phyloP scores from a whole-genome alignment of 2,888 invertebrate genomes.

The Agrochola lota region DNA sequence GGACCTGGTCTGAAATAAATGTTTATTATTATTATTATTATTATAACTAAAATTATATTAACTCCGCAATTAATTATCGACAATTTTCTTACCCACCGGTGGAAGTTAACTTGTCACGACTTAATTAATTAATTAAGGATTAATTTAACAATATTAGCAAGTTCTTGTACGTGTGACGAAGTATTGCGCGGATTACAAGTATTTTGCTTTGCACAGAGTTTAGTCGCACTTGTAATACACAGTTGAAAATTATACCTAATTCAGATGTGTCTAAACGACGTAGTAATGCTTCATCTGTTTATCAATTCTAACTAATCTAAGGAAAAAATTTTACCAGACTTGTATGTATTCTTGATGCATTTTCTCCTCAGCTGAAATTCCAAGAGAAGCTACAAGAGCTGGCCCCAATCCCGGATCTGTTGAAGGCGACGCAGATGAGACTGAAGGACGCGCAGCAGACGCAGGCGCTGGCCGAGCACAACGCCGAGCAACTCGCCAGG shows the following conservation, averaged over 20 bases:
- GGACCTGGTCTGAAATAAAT: no score
- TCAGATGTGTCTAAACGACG: not conserved
- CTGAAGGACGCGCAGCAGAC: conserved; percentile 93
- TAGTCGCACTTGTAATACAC: not conserved
- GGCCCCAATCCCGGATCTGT: conserved; percentile 92
- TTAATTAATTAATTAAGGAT: no score
- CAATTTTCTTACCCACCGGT: not conserved
- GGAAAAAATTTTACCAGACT: not conserved
- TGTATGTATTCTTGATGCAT: not conserved
- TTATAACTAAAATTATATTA: no score
- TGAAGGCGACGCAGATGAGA: conserved; percentile 92
- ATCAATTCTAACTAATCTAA: not conserved
- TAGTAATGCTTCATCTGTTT: not conserved
- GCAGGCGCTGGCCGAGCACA: conserved; percentile 92
- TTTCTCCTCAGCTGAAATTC: conserved; percentile 88
- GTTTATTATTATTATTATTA: no score
- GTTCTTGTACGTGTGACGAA: conserved; percentile 4
- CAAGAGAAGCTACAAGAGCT: conserved; percentile 93
- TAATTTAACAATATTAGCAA: not conserved
- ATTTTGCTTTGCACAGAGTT: not conserved
- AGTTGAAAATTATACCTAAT: not conserved
- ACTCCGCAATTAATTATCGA: not conserved
- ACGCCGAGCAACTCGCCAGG: conserved; percentile 91
- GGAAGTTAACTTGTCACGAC: not conserved
- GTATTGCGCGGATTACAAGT: conserved; percentile 7